These are phyloP conservation scores for Aegotheles bennettii DNA, from an alignment of 2,113 vertebrate species.

Conservation along the genomic window DNA sequence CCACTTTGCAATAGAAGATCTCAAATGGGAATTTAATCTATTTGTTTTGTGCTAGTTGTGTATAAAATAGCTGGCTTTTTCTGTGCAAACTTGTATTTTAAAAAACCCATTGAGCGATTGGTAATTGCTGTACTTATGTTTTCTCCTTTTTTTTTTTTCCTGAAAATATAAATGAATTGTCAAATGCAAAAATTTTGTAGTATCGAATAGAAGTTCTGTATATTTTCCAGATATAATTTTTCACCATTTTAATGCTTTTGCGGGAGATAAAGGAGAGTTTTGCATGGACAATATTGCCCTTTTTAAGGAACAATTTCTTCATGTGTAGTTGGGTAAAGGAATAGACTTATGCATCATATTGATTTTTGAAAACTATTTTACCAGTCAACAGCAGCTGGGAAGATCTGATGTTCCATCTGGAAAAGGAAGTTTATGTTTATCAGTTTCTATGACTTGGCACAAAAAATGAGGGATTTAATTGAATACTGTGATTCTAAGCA, in stretches of 20 bases:
- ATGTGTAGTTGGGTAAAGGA: not conserved
- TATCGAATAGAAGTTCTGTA: not conserved
- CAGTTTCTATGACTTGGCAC: not conserved
- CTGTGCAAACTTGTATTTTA: not conserved
- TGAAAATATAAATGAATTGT: not conserved
- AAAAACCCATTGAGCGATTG: not conserved
- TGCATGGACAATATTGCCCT: not conserved
- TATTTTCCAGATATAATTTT: not conserved
- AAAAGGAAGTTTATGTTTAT: not conserved
- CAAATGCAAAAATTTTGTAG: not conserved
- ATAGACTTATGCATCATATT: not conserved
- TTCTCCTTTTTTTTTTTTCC: not conserved
- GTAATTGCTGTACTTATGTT: not conserved
- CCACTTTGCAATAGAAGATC: not conserved
- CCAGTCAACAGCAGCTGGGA: not conserved
- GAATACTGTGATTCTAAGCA: not conserved
- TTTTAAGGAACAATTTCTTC: not conserved
- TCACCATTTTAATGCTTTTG: not conserved
- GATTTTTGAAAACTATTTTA: not conserved
- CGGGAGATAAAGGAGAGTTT: not conserved
- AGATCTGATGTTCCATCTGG: not conserved
- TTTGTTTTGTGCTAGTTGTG: not conserved
- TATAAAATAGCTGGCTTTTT: not conserved
- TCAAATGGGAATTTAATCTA: not conserved
- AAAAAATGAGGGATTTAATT: not conserved